Base-by-base conservation (phyloP, 2,888 invertebrate genomes). In the Silvanus unidentatus region DNA sequence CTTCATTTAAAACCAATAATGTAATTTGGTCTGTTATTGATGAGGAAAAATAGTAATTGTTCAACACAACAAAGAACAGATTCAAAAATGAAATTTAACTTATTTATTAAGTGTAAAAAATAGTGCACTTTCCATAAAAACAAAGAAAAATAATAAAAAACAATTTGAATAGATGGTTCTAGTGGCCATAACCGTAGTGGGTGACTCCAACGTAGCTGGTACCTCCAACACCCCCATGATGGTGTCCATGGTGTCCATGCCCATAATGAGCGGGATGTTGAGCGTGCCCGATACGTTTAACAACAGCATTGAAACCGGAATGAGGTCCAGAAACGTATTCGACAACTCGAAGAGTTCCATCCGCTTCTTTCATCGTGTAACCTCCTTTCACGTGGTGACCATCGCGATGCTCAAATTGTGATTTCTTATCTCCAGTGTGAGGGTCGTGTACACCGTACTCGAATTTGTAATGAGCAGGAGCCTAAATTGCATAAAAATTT, bases 401-500 rank as follows among this genome's bases (percentile, higher is more conserved):
- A 43, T 66, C 62, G 8, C 64, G 58, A 39, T 60, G 57, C 49
- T 69, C 69, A 36, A 59, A 54, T 43, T 67, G 68, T 8, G 59
- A 58, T 45, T 69, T 63, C 13, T 59, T 52, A 47, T 69, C 68
- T 11, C 63, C 62, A 12, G 68, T 69, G 37, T 68, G 64, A 6
- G 62, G 59, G 48, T 69, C 68, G 36, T 60, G 51, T 11, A 68
- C 68, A 4, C 66, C 66, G 46, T 69, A 69, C 39, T 61, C 61
- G 52, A 63, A 69, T 50, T 63, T 57, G 49, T 37, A 37, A 16
- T 15, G 16, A 37, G 37, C 37, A 15, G 37, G 37, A 5, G 37
- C 37, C 37, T 37, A 37, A 32, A 5, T 12, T 4, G 15, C 13
- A 37, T 6, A 37, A 15, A 13, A 15, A 9, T 37, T 9, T 15